Percentiles rank a stretch among this genome's conserved stretches.
Conservation (phyloP, 2,888 invertebrate genomes). For the Stenurella melanura region DNA sequence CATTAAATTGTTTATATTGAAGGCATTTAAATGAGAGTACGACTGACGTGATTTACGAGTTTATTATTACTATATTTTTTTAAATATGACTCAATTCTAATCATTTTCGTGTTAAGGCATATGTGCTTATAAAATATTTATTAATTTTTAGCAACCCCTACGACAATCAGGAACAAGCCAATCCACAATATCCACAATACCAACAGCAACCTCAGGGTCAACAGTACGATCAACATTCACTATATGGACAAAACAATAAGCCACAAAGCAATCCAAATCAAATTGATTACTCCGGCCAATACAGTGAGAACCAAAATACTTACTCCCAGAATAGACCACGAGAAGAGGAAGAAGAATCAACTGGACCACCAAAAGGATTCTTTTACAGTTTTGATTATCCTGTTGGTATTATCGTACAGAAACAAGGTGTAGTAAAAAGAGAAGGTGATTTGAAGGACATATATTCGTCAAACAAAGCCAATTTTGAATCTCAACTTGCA, state of each 20-base stretch:
- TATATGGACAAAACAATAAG: not conserved
- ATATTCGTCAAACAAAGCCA: constrained; percentile 66
- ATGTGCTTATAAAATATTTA: not conserved
- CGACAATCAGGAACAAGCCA: constrained; percentile 53
- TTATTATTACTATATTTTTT: no score
- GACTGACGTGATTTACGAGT: no score
- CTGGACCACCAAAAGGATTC: constrained; percentile 80
- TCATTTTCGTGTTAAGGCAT: not conserved
- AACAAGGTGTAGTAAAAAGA: constrained; percentile 64
- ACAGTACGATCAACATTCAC: constrained; percentile 28
- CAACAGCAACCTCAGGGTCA: constrained; percentile 15
- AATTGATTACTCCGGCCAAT: constrained; percentile 56
- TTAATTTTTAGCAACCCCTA: constrained; percentile 58
- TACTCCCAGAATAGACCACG: constrained; percentile 39
- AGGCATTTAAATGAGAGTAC: no score
- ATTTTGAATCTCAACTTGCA: constrained; percentile 66
- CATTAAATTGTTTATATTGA: no score
- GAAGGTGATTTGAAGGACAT: constrained; percentile 60
- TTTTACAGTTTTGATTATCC: constrained; percentile 84
- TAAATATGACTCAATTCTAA: no score
- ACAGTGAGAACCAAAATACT: constrained; percentile 53
- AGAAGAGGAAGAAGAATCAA: constrained; percentile 67
- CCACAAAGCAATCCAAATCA: constrained; percentile 42
- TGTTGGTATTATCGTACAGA: constrained; percentile 74
- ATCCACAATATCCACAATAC: constrained; percentile 44